Conservation (phyloP, 2,113 vertebrate genomes). For the Phocoena phocoena region DNA sequence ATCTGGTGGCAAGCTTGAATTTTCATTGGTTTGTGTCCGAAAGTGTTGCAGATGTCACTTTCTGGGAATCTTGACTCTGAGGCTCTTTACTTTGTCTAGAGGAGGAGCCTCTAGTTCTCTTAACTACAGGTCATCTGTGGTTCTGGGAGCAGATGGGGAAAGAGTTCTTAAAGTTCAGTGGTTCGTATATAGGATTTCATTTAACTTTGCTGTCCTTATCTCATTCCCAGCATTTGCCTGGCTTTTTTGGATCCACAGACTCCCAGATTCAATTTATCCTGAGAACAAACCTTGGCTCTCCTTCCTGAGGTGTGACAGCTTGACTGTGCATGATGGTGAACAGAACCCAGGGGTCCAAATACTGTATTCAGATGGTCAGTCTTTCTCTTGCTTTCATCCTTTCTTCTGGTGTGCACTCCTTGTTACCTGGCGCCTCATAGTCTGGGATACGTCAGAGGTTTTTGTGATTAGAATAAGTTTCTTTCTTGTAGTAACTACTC, state of each 20-base stretch:
- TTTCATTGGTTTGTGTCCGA: background rate
- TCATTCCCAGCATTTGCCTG: background rate
- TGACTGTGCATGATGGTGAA: background rate
- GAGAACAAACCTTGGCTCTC: background rate
- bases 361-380: too few relatives aligned
- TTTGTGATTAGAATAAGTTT: background rate
- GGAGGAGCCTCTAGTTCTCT: background rate
- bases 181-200: background rate
- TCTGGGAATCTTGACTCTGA: background rate
- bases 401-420: background rate
- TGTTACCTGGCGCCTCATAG: background rate
- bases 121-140: background rate
- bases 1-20: background rate
- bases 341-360: background rate
- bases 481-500: background rate
- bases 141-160: background rate
- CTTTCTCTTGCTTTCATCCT: background rate
- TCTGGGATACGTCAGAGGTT: background rate
- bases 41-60: background rate
- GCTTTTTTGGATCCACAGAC: background rate
- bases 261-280: background rate
- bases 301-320: background rate
- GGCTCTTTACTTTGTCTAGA: background rate
- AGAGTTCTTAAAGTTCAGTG: background rate
- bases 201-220: background rate